Base-by-base conservation (phyloP, 2,888 invertebrate species). In the Rhyacophila evoluta region DNA sequence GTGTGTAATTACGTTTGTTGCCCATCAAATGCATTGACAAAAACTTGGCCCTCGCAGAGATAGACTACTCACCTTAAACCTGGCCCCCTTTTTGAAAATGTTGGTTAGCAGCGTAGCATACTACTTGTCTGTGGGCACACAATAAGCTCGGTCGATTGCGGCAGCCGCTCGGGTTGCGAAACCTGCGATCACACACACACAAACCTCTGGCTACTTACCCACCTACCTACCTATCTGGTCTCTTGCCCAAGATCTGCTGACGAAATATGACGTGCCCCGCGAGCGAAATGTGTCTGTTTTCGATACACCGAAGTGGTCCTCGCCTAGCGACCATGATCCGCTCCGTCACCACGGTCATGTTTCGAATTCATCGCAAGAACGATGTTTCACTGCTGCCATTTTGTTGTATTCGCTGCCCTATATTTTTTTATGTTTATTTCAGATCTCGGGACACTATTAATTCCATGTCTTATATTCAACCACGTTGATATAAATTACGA, bases 151-250 rank as follows among this genome's bases (percentile, higher is more conserved):
- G 77, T 72, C 27, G 55, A 15, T 37, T 38, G 74, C 72, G 68
- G 29, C 76, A 69, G 76, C 37, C 39, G 29, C 28, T 41, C 28
- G 15, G n/a, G 67, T 77, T 68, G 69, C 77, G 77, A 77, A 72
- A 77, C 77, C 41, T 36, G 27, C 39, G 8, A 19, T 2, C 72
- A 37, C 77, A 72, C 77, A 55, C 27, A 36, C 55, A 67, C 33
- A 69, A 69, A 69, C 69, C 33, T 33, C 55, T 55, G 55, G 55
- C 55, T 25, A 19, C 6, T 33, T 33, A 33, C 55, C 25, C 12
- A 41, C 68, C 28, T 69, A 69, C 68, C 68, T 67, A 19, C 25
- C 67, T 1, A 25, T 4, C 33, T 38, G 38, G 38, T 38, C 38
- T 55, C 55, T 69, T 69, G 69, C 69, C 29, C 25, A 69, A 69